Evolutionary conservation across 2,113 vertebrate genomes (phyloP), one percentile per base, ranked within the genome.

Genomic region (Pelecanoides urinatrix): DNA sequence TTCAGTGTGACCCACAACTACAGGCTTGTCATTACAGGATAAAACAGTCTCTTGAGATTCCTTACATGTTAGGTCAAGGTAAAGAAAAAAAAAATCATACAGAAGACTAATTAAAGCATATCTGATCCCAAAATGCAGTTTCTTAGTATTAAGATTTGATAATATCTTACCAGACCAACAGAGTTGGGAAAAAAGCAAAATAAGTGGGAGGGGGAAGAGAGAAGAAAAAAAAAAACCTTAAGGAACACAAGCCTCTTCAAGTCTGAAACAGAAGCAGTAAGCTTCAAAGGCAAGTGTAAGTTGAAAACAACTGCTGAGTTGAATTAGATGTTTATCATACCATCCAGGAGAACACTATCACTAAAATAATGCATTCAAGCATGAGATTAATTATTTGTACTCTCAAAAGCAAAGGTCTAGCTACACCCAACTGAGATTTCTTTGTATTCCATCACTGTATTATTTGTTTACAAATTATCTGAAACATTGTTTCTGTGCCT

Each of bases 401-500:
- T 94, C 61, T 81, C 34, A 92, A 75, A 95, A 90, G 92, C 67
- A 47, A 62, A 88, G 36, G 53, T 81, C 56, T 78, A 86, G 87
- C 66, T 95, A 97, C 91, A 94, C 91, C 89, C 94, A 94, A 16
- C 26, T 49, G 56, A 86, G 68, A 81, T 71, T 38, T 83, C 83
- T 96, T 92, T 95, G 86, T 92, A 90, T 89, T 86, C 68, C 73
- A 89, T 34, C 63, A 47, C 53, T 6, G 66, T 18, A 65, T 72
- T 90, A 79, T 93, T 94, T 96, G 74, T 96, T 97, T 96, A 96
- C 81, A 96, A 79, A 82, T 23, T 8, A 92, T 55, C 55, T 21
- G 21, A 73, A 92, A 94, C 89, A 88, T 81, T 92, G 88, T 95
- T 93, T 74, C 68, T 78, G 30, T 56, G 40, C 47, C n/a, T 88